phyloP scores from a whole-genome alignment of 2,888 invertebrate genomes.

The Tenthredo notha region DNA sequence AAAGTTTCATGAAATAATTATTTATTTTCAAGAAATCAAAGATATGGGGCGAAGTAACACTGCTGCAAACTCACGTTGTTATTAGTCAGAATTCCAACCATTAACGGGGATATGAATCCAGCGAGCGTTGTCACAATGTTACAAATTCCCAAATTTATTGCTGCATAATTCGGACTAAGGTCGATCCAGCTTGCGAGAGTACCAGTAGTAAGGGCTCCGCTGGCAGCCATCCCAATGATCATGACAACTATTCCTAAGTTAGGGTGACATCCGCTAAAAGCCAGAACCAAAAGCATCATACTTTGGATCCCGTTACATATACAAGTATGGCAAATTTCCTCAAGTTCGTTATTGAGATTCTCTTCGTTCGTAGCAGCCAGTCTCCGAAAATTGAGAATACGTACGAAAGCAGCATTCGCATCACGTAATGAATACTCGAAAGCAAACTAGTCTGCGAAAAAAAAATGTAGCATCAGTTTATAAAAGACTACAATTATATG shows the following conservation, averaged over 20 bases:
- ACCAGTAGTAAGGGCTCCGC: slow-evolving; percentile 79
- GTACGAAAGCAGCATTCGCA: slow-evolving; percentile 82
- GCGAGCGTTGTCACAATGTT: slow-evolving; percentile 81
- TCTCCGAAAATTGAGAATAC: slow-evolving; percentile 82
- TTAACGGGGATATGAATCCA: slow-evolving; percentile 83
- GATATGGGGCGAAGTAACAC: neutral
- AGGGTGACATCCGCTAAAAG: slow-evolving; percentile 83
- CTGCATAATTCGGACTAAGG: slow-evolving; percentile 83
- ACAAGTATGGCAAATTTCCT: slow-evolving; percentile 83
- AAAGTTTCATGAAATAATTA: neutral
- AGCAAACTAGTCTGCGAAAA: slow-evolving; percentile 82
- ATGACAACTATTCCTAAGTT: slow-evolving; percentile 82
- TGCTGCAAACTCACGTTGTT: slow-evolving; percentile 81
- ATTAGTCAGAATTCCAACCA: slow-evolving; percentile 83
- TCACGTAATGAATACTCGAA: slow-evolving; percentile 83
- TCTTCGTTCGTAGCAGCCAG: slow-evolving; percentile 81
- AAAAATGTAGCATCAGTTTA: neutral
- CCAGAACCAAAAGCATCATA: slow-evolving; percentile 81
- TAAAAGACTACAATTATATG: neutral
- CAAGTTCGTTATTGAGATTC: slow-evolving; percentile 82
- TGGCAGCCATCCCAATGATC: slow-evolving; percentile 82
- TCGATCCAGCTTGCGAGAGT: slow-evolving; percentile 85
- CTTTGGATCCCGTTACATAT: slow-evolving; percentile 83
- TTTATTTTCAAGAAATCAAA: neutral
- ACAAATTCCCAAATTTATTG: slow-evolving; percentile 82